Base-by-base conservation (phyloP, 1,140 invertebrate genomes). In the Pentalonia nigronervosa region DNA sequence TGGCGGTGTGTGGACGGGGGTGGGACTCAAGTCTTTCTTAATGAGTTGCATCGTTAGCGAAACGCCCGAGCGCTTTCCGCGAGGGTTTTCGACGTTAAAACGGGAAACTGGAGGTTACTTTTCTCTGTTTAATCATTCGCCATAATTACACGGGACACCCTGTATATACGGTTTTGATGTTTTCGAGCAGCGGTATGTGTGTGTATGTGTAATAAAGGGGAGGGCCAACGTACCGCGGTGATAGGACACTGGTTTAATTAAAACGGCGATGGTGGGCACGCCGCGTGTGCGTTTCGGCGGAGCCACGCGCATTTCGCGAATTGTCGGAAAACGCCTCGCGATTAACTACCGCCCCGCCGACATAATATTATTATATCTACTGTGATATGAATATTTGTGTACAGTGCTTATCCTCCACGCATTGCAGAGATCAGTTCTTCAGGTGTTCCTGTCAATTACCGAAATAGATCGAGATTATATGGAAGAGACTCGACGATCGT, bases 21-120 rank as follows among this genome's bases (percentile, higher is more conserved):
- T 25, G 48, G 47, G n/a, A 50, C 45, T 92, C 91, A 45, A 93
- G 81, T 50, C 76, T 93, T 93, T 93, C 91, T 84, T 93, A 93
- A 93, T 93, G 91, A 93, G 91, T 93, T 93, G 76, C 91, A 93
- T 93, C 91, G 91, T 93, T 93, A 93, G 36, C 91, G 81, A 48
- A 84, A 93, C 76, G 48, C 47, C 47, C 91, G 76, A 41, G 91
- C 48, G 76, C 34, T 84, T 56, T 92, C n/a, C 90, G 45, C 56
- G 41, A n/a, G 20, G 48, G 48, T 53, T 89, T 89, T 21, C 48
- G 8, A 50, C 87, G n/a, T 86, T 11, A 34, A 7, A 20, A 90
- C 34, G 60, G 41, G 23, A 47, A 45, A 76, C 41, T n/a, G 41
- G 47, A 47, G 30, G 67, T 92, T 83, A 81, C 90, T 76, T 67